These are phyloP conservation scores for Fukomys damarensis DNA, from an alignment of 2,113 vertebrate species.

Conservation along the genomic window DNA sequence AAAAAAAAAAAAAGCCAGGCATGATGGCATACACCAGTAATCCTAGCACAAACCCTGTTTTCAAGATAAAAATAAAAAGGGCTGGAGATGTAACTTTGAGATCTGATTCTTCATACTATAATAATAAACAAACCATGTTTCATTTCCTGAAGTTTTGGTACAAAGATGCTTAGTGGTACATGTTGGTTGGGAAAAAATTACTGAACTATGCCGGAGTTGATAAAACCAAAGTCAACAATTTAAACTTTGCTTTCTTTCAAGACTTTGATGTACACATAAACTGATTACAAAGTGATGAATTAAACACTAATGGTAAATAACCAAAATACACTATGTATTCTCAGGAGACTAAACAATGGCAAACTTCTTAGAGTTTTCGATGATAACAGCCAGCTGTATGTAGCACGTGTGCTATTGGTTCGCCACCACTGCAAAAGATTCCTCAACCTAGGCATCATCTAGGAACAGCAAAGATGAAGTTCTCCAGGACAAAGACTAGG, in stretches of 20 bases:
- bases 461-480: neutral
- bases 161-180: neutral
- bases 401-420: neutral
- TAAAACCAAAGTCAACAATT: constrained; percentile 8
- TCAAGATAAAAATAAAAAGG: neutral
- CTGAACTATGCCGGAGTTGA: neutral
- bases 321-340: neutral
- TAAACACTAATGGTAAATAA: neutral
- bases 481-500: neutral
- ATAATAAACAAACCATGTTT: neutral
- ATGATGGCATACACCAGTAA: neutral
- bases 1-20: neutral
- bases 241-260: constrained; percentile 23
- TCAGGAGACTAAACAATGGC: neutral
- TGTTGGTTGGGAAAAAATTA: neutral
- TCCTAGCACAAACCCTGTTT: neutral
- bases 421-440: neutral
- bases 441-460: neutral
- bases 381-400: neutral
- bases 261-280: neutral
- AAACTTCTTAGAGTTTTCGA: neutral
- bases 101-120: neutral
- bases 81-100: neutral
- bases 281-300: neutral
- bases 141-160: constrained; percentile 29